Conservation (phyloP, 2,113 vertebrate species). For the Phrynocephalus versicolor region DNA sequence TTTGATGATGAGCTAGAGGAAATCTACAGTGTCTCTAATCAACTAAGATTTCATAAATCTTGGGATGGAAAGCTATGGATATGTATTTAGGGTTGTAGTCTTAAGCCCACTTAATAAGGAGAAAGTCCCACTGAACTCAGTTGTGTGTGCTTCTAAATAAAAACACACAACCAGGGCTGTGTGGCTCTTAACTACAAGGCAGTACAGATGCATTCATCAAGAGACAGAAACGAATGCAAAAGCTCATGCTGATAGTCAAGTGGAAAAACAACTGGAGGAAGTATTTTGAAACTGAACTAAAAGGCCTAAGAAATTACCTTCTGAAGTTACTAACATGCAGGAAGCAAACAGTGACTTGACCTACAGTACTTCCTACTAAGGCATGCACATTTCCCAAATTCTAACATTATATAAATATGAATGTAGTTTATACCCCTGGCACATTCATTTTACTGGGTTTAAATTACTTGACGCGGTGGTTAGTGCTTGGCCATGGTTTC, state of each 20-base stretch:
- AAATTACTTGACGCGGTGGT: constrained; percentile 24
- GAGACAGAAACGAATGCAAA: not conserved
- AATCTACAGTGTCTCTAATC: not conserved
- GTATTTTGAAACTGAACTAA: not conserved
- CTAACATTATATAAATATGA: not conserved
- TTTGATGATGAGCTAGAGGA: not conserved
- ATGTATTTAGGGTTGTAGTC: not conserved
- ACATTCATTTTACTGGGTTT: not conserved
- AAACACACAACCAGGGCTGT: not conserved
- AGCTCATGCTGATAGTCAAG: not conserved
- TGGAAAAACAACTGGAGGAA: not conserved
- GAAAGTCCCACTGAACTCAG: not conserved
- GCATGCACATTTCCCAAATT: not conserved
- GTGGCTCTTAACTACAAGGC: not conserved
- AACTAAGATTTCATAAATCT: not conserved
- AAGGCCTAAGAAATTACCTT: not conserved
- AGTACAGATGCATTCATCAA: not conserved
- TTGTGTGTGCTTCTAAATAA: not conserved
- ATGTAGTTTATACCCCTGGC: constrained; percentile 34
- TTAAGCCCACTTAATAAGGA: not conserved
- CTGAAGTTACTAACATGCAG: not conserved
- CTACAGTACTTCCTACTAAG: not conserved
- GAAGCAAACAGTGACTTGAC: not conserved
- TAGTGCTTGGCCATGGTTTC: constrained; percentile 45
- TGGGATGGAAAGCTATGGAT: accelerated